Evolutionary conservation across 1,140 invertebrate species (phyloP), one percentile per base, ranked within the genome.

Genomic region (Drosophila arizonae): DNA sequence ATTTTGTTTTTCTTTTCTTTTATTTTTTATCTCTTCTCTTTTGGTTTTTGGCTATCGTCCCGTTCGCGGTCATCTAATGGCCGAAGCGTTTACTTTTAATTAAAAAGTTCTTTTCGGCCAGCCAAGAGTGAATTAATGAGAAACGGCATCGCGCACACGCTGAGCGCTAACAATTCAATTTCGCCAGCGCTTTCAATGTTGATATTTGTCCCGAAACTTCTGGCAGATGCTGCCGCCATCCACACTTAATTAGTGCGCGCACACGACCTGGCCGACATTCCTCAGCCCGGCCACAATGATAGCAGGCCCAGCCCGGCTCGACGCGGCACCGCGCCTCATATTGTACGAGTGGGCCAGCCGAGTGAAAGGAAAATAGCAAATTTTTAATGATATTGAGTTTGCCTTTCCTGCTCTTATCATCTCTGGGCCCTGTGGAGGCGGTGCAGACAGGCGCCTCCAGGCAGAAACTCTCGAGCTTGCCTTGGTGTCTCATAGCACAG

Each of bases 81-180:
- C 50, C 60, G 39, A 33, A 30, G 30, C 69, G 69, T 72, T 66
- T 66, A 46, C 69, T 72, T 72, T 72, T 72, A 72, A 72, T 72
- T 66, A 72, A 72, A 60, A 72, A 71, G 28, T 57, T 71, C 33
- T 41, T 65, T 57, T 46, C 36, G 68, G 52, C 30, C 24, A 45
- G 26, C 11, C 50, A 43, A 43, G 30, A 43, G 57, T 65, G 24
- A 28, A 55, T 55, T 17, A 66, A 65, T 54, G 26, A 33, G 64
- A 24, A 57, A 57, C 10, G 17, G 5, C 15, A 62, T 30, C 11
- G 50, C 28, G 52, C 28, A 17, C 13, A 30, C 30, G 63, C 48
- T 28, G 41, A 56, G 33, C 26, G 48, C 46, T 33, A 15, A 57
- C 56, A 50, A 66, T 72, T 55, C 33, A 65, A 58, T 66, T 72